A percentile compares a stretch with the other conserved stretches of the same genome.
phyloP scores from a whole-genome alignment of 2,113 vertebrate genomes.

The Microcebus tavaratra region DNA sequence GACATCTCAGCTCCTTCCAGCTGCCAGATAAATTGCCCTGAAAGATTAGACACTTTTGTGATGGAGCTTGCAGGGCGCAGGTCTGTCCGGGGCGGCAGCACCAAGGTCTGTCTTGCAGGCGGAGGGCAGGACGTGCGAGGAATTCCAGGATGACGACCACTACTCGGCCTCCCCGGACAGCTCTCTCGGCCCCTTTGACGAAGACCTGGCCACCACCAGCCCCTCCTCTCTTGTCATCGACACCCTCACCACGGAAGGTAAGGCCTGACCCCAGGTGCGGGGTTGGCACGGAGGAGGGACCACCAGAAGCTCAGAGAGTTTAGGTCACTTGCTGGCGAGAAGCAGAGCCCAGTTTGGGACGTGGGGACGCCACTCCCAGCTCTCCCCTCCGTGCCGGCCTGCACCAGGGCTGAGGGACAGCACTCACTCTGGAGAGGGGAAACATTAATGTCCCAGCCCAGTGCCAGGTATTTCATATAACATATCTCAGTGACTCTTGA shows the following conservation, averaged over 20 bases:
- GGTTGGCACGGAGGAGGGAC: too few species aligned
- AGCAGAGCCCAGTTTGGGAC: not conserved
- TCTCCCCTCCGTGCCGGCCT: not conserved
- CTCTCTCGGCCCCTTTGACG: not conserved
- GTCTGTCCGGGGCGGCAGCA: not conserved
- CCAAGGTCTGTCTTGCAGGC: slow-evolving; percentile 71
- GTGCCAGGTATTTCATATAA: not conserved
- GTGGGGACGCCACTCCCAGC: accelerated
- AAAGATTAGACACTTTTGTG: not conserved
- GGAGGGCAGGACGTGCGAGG: slow-evolving; percentile 88
- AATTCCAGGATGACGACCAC: slow-evolving; percentile 82
- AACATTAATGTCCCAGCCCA: not conserved
- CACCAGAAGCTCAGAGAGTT: not conserved
- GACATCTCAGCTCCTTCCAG: not conserved
- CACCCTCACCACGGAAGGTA: slow-evolving; percentile 91
- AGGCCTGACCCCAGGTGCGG: not conserved
- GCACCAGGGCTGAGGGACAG: accelerated
- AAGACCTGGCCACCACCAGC: slow-evolving; percentile 60
- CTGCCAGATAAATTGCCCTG: not conserved
- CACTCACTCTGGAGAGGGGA: not conserved
- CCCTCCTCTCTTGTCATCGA: slow-evolving; percentile 78
- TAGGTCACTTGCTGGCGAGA: not conserved
- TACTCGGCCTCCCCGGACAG: slow-evolving; percentile 77
- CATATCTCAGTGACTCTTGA: not conserved
- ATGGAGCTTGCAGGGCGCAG: not conserved